Evolutionary conservation across 2,113 vertebrate genomes (phyloP).

Genomic region (Zapornia atra): DNA sequence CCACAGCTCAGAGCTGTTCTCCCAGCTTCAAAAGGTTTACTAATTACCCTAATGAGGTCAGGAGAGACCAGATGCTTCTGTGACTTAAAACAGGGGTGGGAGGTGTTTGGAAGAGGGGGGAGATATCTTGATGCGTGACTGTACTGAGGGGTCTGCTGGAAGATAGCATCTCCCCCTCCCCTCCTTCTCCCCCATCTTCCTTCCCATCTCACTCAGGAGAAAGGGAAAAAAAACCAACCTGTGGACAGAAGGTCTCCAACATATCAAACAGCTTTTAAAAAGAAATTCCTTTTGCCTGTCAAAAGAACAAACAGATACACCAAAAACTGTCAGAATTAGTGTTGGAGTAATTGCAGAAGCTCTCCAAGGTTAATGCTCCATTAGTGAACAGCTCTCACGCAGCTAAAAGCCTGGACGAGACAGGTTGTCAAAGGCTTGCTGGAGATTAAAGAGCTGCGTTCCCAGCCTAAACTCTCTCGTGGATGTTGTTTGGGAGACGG

Average conservation of each 20-base stretch:
- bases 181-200: neutral
- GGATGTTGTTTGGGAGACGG: constrained; percentile 43
- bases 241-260: constrained; percentile 59
- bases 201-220: neutral
- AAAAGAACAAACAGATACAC: constrained; percentile 51
- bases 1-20: constrained; percentile 63
- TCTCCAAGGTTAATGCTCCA: constrained; percentile 77
- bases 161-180: neutral
- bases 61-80: constrained; percentile 70
- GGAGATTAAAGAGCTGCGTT: constrained; percentile 73
- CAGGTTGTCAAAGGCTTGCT: constrained; percentile 76
- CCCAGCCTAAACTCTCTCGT: constrained; percentile 56
- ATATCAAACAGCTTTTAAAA: constrained; percentile 73
- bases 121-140: neutral
- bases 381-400: constrained; percentile 63
- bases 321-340: constrained; percentile 57
- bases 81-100: constrained; percentile 27
- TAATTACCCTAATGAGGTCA: constrained; percentile 83
- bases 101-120: neutral
- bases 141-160: neutral
- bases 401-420: constrained; percentile 73
- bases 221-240: neutral
- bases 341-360: constrained; percentile 69
- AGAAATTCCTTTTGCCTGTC: constrained; percentile 56
- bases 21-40: constrained; percentile 76